phyloP scores from a whole-genome alignment of 2,888 invertebrate genomes.

The Sinotaia quadrata region DNA sequence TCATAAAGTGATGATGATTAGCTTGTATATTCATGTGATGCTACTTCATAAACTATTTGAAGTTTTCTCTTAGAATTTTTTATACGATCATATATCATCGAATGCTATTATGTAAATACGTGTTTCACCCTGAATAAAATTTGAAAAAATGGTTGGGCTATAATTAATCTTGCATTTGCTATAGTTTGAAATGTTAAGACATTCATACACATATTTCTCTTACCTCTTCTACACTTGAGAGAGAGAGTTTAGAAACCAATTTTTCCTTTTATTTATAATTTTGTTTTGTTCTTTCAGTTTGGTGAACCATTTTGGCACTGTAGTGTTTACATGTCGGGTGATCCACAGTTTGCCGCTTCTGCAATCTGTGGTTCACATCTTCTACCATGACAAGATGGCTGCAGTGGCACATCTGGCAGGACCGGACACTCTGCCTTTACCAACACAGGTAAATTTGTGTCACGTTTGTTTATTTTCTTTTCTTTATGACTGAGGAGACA shows the following conservation, averaged over 20 bases:
- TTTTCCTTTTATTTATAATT: too few relatives aligned
- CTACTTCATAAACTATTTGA: too few relatives aligned
- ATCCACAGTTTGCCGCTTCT: slow-evolving; percentile 73
- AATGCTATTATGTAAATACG: too few relatives aligned
- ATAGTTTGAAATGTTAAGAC: not conserved
- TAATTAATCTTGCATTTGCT: too few relatives aligned
- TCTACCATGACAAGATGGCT: slow-evolving; percentile 70
- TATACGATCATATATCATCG: too few relatives aligned
- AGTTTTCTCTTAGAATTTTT: too few relatives aligned
- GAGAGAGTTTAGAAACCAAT: not conserved
- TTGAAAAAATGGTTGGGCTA: too few relatives aligned
- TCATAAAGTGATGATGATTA: too few relatives aligned
- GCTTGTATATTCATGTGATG: too few relatives aligned
- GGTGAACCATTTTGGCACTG: slow-evolving; percentile 64
- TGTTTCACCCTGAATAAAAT: too few relatives aligned
- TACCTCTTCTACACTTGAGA: not conserved
- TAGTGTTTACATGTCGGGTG: slow-evolving; percentile 72
- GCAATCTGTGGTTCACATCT: slow-evolving; percentile 74
- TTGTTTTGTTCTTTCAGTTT: slow-evolving; percentile 55
- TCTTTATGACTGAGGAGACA: too few relatives aligned
- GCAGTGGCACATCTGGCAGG: slow-evolving; percentile 74
- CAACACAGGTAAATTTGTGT: slow-evolving; percentile 59
- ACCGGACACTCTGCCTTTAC: slow-evolving; percentile 72
- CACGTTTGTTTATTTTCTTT: too few relatives aligned
- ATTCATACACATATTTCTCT: not conserved